Conservation (phyloP, 2,797 vertebrate genomes). For the Urocyon cinereoargenteus region DNA sequence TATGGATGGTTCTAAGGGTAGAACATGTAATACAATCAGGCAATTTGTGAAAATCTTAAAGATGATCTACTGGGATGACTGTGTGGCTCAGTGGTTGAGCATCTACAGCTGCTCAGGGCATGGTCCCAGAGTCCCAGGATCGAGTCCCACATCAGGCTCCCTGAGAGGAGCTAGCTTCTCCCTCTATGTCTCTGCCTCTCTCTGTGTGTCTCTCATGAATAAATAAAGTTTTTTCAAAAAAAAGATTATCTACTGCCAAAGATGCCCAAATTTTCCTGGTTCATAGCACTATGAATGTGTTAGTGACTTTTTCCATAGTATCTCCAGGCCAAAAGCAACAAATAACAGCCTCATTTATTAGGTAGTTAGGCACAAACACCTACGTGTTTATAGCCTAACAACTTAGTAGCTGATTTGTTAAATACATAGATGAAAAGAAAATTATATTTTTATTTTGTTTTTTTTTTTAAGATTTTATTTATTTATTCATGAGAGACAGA, state of each 20-base stretch:
- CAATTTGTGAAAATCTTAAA: not conserved
- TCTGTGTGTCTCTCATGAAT: too few relatives aligned
- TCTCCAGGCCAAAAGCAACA: not conserved
- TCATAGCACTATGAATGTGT: not conserved
- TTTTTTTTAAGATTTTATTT: not conserved
- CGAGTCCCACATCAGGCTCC: too few relatives aligned
- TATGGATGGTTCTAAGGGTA: not conserved
- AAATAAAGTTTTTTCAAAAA: too few relatives aligned
- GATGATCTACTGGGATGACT: not conserved
- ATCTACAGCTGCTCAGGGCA: too few relatives aligned
- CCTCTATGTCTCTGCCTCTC: too few relatives aligned
- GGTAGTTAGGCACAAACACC: not conserved
- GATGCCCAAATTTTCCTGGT: not conserved
- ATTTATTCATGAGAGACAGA: not conserved
- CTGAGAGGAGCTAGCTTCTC: too few relatives aligned
- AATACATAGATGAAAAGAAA: slow-evolving; percentile 37
- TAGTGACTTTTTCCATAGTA: not conserved
- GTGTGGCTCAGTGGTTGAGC: too few relatives aligned
- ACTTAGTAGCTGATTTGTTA: not conserved
- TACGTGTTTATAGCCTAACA: not conserved
- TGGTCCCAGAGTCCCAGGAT: too few relatives aligned
- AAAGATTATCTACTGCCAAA: not conserved
- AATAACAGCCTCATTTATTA: not conserved
- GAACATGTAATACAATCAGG: not conserved
- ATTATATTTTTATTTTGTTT: not conserved